Evolutionary conservation across 64 coral and sea anemone genomes (phyloP), one percentile per base, ranked within the genome.

Genomic region (Stylophora pistillata): DNA sequence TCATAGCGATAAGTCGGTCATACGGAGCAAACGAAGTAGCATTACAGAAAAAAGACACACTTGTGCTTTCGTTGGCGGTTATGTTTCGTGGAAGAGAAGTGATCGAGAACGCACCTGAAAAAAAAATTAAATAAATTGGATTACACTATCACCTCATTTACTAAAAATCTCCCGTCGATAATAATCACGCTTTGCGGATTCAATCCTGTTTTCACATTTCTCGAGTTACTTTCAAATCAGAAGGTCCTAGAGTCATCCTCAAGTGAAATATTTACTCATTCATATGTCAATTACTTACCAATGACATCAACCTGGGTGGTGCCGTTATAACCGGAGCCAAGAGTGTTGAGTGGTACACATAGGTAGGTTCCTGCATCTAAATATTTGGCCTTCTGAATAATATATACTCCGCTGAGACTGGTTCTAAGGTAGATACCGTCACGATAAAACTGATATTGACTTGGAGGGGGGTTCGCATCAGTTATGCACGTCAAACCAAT

Each of bases 401-500:
- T 25, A 29, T 86, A 58, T 6, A 76, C 37, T 28, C 95, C 95
- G 37, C 52, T 60, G 1, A 60, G n/a, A 65, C 47, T 90, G 7
- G 41, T 89, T 34, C 55, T 56, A 12, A 96, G 11, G 47, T 86
- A 71, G 18, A 21, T 41, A 14, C 87, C 87, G 31, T 90, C 60
- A 58, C 59, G 87, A 74, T 90, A 96, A 73, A 93, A 96, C 28
- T 59, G 84, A 30, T 96, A 89, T 47, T 88, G 91, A 53, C 86
- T 78, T 15, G 61, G 87, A 20, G 82, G 91, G 9, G 95, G 95
- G 27, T 96, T 90, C 0, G 95, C 95, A 29, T 92, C 81, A 9
- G 95, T 74, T 41, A 77, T 71, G 59, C 95, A 96, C 16, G 62
- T 87, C 58, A 96, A 33, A 13, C 76, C 31, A 74, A 83, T 68